Conservation (phyloP, 2,888 invertebrate species). For the Campoplex capitator region DNA sequence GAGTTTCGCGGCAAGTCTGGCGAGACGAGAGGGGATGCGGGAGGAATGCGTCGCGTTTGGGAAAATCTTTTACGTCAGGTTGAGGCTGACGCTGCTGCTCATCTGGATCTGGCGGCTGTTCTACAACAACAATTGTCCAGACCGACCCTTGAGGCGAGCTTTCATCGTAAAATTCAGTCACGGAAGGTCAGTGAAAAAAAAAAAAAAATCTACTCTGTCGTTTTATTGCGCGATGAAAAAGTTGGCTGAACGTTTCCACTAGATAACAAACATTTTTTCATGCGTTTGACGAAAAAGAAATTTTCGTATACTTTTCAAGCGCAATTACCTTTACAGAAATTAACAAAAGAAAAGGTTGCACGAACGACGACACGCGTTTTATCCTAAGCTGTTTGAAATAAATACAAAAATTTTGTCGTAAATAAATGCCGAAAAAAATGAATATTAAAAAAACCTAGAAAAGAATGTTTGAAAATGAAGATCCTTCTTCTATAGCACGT, state of each 20-base stretch:
- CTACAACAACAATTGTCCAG: constrained; percentile 90
- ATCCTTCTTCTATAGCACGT: too few relatives aligned
- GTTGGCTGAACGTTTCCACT: background rate
- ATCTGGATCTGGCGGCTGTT: constrained; percentile 93
- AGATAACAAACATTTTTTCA: background rate
- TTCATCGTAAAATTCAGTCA: constrained; percentile 95
- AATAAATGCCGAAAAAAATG: background rate
- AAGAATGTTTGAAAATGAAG: too few relatives aligned
- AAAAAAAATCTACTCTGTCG: background rate
- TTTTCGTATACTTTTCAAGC: background rate
- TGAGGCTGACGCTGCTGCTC: constrained; percentile 94
- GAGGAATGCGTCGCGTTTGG: constrained; percentile 95
- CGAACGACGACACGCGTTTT: background rate
- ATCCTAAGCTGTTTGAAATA: background rate
- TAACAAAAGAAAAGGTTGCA: too few relatives aligned
- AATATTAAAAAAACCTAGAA: too few relatives aligned
- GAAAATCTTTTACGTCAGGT: constrained; percentile 95
- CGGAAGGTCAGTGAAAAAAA: constrained; percentile 87
- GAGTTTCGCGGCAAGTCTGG: constrained; percentile 94
- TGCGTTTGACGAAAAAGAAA: background rate
- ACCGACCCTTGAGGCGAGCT: constrained; percentile 94
- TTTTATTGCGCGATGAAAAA: background rate
- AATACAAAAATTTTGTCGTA: background rate
- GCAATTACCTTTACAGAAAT: too few relatives aligned
- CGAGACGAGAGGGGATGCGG: constrained; percentile 93